phyloP scores from a whole-genome alignment of 1,140 invertebrate species.

The Apis laboriosa region DNA sequence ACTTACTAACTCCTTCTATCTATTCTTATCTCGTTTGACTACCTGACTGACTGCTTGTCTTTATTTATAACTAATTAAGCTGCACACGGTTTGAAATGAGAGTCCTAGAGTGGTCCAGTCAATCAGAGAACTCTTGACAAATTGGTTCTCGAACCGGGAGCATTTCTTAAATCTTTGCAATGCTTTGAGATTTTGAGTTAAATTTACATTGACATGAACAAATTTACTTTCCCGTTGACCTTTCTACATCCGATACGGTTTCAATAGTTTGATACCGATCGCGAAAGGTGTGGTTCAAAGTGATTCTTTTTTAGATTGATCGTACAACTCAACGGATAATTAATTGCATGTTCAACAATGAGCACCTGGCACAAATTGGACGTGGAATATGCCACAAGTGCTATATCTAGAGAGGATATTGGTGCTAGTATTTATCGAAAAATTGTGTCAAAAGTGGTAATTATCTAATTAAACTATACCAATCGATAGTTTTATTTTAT shows the following conservation, averaged over 20 bases:
- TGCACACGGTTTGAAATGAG: constrained; percentile 51
- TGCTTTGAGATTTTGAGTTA: neutral
- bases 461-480: neutral
- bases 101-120: constrained; percentile 42
- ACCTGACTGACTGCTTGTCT: constrained; percentile 54
- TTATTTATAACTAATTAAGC: constrained; percentile 80
- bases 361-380: constrained; percentile 85
- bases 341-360: constrained; percentile 74
- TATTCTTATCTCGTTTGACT: constrained; percentile 70
- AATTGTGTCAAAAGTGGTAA: constrained; percentile 17
- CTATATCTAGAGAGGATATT: constrained; percentile 84
- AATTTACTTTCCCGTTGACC: too few relatives aligned
- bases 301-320: neutral
- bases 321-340: neutral
- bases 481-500: neutral
- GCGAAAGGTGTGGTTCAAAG: neutral
- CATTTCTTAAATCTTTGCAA: neutral
- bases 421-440: constrained; percentile 80
- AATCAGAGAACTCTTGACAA: constrained; percentile 16
- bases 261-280: too few relatives aligned
- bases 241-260: neutral
- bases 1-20: constrained; percentile 67
- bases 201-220: neutral
- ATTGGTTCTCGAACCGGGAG: neutral
- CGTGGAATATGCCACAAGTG: constrained; percentile 83